Evolutionary conservation across 2,797 vertebrate species (phyloP), one percentile per base, ranked within the genome.

Genomic region (Orientallactaga sibirica): DNA sequence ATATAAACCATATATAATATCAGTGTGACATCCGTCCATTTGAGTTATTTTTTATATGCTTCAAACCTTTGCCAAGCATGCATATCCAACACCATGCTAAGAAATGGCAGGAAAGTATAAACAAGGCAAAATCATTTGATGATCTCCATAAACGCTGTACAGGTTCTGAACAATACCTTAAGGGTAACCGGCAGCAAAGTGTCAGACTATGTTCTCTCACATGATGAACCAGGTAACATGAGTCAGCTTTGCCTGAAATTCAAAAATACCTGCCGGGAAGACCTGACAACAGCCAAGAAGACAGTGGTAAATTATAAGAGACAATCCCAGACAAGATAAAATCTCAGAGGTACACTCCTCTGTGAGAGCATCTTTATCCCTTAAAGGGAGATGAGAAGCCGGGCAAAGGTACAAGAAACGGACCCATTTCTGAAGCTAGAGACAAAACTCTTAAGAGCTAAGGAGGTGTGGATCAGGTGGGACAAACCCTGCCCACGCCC

Each of bases 71-170:
- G 20, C 33, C 71, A 75, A 75, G 48, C 18, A 82, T 85, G 7
- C 58, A 80, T 12, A 93, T 41, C 20, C 55, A 94, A 90, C 16
- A 71, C 37, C 29, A 62, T 27, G n/a, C 27, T 91, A 82, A 85
- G 48, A 87, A 87, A 86, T 6, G 61, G 1, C 66, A 78, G 29
- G 64, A 16, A 79, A 78, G 43, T 61, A 86, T 81, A 19, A 89
- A 81, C 48, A 92, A 94, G 71, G 67, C 41, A 90, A 89, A 67
- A 87, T 91, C 79, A 66, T 55, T n/a, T 92, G 18, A 86, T 92
- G 6, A 85, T 10, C 62, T 64, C 87, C 19, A 87, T 16, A 83
- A 87, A 9, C 7, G n/a, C 37, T 78, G 5, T 2, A 90, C 7
- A 55, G 18, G 33, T 84, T 80, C 89, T 66, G 89, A 93, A 66